phyloP scores from a whole-genome alignment of 1,140 invertebrate genomes.

The Penaeus japonicus region DNA sequence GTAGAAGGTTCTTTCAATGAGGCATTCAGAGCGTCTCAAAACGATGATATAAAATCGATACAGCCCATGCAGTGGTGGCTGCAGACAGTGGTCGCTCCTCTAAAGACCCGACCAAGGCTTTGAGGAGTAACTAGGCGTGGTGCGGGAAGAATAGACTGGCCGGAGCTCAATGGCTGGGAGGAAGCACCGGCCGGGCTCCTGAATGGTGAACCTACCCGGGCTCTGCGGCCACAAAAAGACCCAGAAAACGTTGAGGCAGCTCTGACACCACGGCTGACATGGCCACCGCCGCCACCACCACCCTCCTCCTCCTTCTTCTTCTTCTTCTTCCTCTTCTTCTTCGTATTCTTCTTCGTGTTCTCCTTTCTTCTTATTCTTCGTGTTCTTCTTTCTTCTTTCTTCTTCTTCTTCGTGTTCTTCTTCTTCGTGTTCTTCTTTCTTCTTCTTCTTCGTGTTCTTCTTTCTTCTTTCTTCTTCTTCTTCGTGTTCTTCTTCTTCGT shows the following conservation, averaged over 20 bases:
- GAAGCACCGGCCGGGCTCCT: not conserved
- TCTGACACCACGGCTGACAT: constrained; percentile 4
- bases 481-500: too few species aligned
- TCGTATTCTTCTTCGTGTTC: not conserved
- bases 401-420: not conserved
- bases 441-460: not conserved
- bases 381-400: not conserved
- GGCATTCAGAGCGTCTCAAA: constrained; percentile 15
- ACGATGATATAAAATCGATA: constrained; percentile 14
- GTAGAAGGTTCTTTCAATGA: constrained; percentile 3
- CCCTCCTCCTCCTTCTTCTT: not conserved
- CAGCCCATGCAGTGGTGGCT: constrained; percentile 4
- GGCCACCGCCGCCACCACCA: not conserved
- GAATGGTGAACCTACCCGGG: not conserved
- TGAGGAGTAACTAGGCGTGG: constrained; percentile 15
- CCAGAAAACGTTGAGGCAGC: not conserved
- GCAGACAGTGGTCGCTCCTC: not conserved
- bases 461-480: too few species aligned
- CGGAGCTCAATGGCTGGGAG: not conserved
- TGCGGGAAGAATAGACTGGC: not conserved
- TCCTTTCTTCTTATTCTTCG: not conserved
- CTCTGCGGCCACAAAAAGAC: constrained; percentile 1
- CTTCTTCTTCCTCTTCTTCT: not conserved
- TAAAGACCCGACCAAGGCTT: constrained; percentile 9
- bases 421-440: too few species aligned